Base-by-base conservation (phyloP, 2,113 vertebrate species). In the Oreochromis niloticus region DNA sequence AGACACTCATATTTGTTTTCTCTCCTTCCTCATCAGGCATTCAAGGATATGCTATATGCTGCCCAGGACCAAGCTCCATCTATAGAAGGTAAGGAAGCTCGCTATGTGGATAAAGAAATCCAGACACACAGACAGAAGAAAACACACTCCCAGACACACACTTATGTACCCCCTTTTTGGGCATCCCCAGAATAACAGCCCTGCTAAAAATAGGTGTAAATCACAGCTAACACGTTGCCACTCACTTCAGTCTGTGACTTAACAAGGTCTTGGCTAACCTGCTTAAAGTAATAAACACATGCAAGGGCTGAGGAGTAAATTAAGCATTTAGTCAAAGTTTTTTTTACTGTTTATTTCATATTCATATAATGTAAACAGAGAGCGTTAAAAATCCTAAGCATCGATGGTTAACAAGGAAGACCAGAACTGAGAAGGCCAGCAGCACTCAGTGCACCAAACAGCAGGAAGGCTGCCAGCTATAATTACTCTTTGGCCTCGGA, bases 31-130 rank as follows among this genome's bases (percentile, higher is more conserved):
- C 81, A 84, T 56, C 91, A 99, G 99, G 98, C 98, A 85, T 98
- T 99, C 96, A 99, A 99, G 94, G 98, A 99, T 91, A 99, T 99
- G 98, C 96, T 99, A 57, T 99, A 99, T 94, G 98, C 98, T 19
- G 98, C 98, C 94, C 98, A 99, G 96, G 99, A 99, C 95, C 98
- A 99, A 94, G 99, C 99, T 83, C 99, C 98, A 46, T 99, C 98
- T 95, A 96, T 98, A 96, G 99, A 99, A 98, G 98, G 99, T 99
- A 98, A 98, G 96, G 66, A 93, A 80, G 86, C 83, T 56, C 73
- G 55, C 19, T 78, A 78, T 84, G 81, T 81, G 22, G 32, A 86
- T 84, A 75, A 85, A 88, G 83, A 89, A 80, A 88, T 55, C 9
- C 78, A 73, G 34, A 81, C 59, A 59, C 13, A 7, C 56, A 32